A percentile compares a stretch with the other conserved stretches of the same genome.
Evolutionary conservation across 2,888 invertebrate genomes (phyloP).

Genomic region (Lomographa bimaculata): DNA sequence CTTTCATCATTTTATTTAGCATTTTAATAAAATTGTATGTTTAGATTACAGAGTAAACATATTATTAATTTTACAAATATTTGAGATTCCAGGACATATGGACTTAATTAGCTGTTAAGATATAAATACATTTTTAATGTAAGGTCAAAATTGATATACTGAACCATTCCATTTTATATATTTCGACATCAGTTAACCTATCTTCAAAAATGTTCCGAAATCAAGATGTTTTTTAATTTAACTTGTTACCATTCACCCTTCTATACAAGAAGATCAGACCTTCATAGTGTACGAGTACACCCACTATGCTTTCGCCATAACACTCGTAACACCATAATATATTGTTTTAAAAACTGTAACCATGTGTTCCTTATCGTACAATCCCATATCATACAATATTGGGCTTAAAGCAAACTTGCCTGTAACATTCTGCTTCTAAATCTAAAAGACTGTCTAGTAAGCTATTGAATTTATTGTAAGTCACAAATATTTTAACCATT

Average conservation of each 20-base stretch:
- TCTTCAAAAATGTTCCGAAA: neutral
- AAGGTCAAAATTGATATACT: slow-evolving; percentile 24
- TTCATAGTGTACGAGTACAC: too few species aligned
- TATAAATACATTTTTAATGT: slow-evolving; percentile 22
- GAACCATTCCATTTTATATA: slow-evolving; percentile 26
- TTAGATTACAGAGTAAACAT: slow-evolving; percentile 23
- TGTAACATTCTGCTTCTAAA: slow-evolving; percentile 37
- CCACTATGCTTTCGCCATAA: slow-evolving; percentile 15
- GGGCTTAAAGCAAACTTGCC: slow-evolving; percentile 9
- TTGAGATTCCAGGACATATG: slow-evolving; percentile 34
- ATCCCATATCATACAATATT: slow-evolving; percentile 5
- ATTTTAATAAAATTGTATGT: slow-evolving; percentile 24
- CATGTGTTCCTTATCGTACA: slow-evolving; percentile 3
- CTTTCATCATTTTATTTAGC: slow-evolving; percentile 26
- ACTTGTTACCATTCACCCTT: too few species aligned
- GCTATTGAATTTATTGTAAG: slow-evolving; percentile 77
- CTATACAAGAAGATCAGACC: too few species aligned
- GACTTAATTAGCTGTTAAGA: slow-evolving; percentile 35
- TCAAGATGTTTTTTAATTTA: too few species aligned
- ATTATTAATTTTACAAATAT: slow-evolving; percentile 25
- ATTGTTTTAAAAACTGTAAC: slow-evolving; percentile 8
- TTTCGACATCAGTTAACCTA: slow-evolving; percentile 12
- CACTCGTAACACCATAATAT: slow-evolving; percentile 13
- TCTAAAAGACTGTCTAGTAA: slow-evolving; percentile 82
- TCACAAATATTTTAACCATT: slow-evolving; percentile 76